A percentile compares a stretch with the other conserved stretches of the same genome.
phyloP scores from a whole-genome alignment of 2,113 vertebrate species.

The Nanger granti region DNA sequence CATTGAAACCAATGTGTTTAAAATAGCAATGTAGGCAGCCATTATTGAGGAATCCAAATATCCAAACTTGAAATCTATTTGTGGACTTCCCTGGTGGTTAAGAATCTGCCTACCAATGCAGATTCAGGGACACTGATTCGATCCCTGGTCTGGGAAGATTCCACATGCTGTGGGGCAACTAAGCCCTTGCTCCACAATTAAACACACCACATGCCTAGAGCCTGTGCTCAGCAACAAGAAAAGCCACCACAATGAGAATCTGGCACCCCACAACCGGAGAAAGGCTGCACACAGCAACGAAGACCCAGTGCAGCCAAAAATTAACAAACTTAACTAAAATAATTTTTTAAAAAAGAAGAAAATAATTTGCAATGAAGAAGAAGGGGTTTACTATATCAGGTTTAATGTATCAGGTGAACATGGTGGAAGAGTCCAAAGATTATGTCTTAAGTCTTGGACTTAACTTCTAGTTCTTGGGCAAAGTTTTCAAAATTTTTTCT shows the following conservation, averaged over 20 bases:
- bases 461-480: not conserved
- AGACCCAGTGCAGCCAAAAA: not conserved
- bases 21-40: not conserved
- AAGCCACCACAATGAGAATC: fast-evolving
- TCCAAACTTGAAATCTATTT: not conserved
- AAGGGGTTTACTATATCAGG: not conserved
- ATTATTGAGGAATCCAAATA: not conserved
- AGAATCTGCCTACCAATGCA: not conserved
- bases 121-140: not conserved
- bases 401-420: not conserved
- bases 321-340: not conserved
- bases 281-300: not conserved
- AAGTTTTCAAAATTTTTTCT: not conserved
- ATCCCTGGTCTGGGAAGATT: not conserved
- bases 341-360: not conserved
- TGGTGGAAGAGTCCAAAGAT: not conserved
- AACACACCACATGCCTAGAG: not conserved
- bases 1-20: not conserved
- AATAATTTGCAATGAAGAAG: not conserved
- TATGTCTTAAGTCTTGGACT: not conserved
- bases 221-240: not conserved
- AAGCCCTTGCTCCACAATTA: not conserved
- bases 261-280: not conserved
- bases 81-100: not conserved
- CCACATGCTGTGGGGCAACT: not conserved